These are phyloP conservation scores for Scylla paramamosain DNA, from an alignment of 1,140 invertebrate species.

Conservation along the genomic window DNA sequence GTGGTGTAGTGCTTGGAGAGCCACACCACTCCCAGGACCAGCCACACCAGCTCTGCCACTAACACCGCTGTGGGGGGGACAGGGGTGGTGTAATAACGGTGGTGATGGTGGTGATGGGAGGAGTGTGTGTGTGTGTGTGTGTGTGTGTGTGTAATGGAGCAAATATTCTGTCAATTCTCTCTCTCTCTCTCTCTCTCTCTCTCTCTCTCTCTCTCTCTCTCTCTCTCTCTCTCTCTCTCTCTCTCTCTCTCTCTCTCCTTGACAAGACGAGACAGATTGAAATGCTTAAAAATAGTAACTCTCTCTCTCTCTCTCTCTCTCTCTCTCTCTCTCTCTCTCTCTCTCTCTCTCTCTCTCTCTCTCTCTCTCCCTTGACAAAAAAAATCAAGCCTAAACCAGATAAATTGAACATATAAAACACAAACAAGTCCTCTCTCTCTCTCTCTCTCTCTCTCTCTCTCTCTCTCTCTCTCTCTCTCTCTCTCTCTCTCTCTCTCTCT, in stretches of 20 bases:
- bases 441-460: constrained; percentile 21
- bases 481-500: no score
- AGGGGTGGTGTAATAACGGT: no score
- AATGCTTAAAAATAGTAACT: background rate
- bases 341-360: no score
- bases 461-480: no score
- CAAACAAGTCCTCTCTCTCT: background rate
- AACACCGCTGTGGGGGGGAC: constrained; percentile 81
- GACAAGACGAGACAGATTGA: background rate
- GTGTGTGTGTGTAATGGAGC: no score
- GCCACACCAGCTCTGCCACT: constrained; percentile 88
- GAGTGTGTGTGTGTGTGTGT: no score
- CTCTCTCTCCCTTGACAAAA: background rate
- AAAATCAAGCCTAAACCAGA: no score
- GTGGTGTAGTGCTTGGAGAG: constrained; percentile 86
- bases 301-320: no score
- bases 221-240: background rate
- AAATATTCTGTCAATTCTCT: background rate
- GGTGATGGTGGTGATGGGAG: no score
- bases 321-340: no score
- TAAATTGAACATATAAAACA: no score
- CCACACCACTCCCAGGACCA: constrained; percentile 89
- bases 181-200: constrained; percentile 51
- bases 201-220: constrained; percentile 59
- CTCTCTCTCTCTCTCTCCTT: background rate